Base-by-base conservation (phyloP, 2,888 invertebrate species). In the Helicoverpa assulta region DNA sequence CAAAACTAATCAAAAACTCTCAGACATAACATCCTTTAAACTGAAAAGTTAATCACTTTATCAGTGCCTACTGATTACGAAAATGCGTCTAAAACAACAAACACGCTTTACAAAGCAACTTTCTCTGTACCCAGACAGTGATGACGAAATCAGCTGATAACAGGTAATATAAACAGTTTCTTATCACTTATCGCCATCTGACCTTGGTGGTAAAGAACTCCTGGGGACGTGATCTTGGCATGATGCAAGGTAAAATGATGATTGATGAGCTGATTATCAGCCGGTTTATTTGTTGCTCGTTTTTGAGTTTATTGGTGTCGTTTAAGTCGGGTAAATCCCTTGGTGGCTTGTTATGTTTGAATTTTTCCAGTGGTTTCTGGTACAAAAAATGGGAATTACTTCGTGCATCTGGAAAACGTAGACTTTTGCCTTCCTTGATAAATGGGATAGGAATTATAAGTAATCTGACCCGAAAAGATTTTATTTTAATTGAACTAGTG, bases 141-240 rank as follows among this genome's bases (percentile, higher is more conserved):
- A 53, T 77, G 59, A 71, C 76, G 60, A 73, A 66, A 69, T 26
- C 10, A 50, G 58, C 51, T 72, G 78, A 80, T 77, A 78, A 76
- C 67, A 61, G 55, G 26, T 57, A 65, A 76, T 56, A 71, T 66
- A 78, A 77, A 84, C 73, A 83, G 73, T 63, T 62, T 57, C 67
- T 82, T 86, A 86, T 88, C 86, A 81, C 76, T 82, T 81, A 84
- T 82, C 84, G 73, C 63, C 51, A 73, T 69, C 70, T 79, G 81
- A 89, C 89, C 89, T 88, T 89, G 85, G 55, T 73, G 78, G 82
- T 63, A 65, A 56, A 70, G 78, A 70, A 78, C 73, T 71, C 64
- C 56, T 50, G 40, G 26, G 58, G 57, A 72, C 65, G 59, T 78
- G 78, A 72, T 70, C 77, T 78, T 77, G 70, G 60, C 51, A 78